Base-by-base conservation (phyloP, 2,888 invertebrate genomes). In the Anagyrus pseudococci region DNA sequence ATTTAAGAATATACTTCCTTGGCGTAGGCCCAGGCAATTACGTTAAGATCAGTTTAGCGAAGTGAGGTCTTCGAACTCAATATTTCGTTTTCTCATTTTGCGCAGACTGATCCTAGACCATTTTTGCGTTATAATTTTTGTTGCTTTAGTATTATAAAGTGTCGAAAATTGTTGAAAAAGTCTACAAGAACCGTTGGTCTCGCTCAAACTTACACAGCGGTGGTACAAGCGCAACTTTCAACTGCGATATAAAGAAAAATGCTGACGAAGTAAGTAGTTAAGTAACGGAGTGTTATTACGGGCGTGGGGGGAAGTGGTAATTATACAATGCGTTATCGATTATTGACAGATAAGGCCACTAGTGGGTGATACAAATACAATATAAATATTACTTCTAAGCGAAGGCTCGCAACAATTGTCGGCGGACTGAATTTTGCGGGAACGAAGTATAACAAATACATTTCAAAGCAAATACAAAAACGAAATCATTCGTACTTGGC, bases 321-420 rank as follows among this genome's bases (percentile, higher is more conserved):
- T 71, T 67, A 63, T 69, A 71, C 68, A 68, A 72, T 69, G 63
- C 71, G 69, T 70, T 73, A 70, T 71, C 69, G 71, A 70, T 75
- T 73, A 72, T 70, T 70, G 68, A 73, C 74, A 76, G 75, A 76
- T 79, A 80, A 80, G 80, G 80, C 80, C 80, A 79, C 80, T 80
- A 80, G 76, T 75, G 75, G 80, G 72, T 79, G 73, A 78, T 79
- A 78, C 75, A 78, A 74, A 74, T 78, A 75, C 67, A 73, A 77
- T 77, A 75, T 75, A 77, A 78, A 77, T 75, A 73, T 76, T 74
- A 76, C 69, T 48, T 69, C 72, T 74, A 76, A 70, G 73, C 72
- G 70, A 72, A 71, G 66, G 67, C 59, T 71, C 68, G 55, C n/a
- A 10, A 70, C 70, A 72, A 76, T 72, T 63, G 69, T 69, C 68